A percentile compares a stretch with the other conserved stretches of the same genome.
Evolutionary conservation across 2,113 vertebrate genomes (phyloP).

Genomic region (Eretmochelys imbricata): DNA sequence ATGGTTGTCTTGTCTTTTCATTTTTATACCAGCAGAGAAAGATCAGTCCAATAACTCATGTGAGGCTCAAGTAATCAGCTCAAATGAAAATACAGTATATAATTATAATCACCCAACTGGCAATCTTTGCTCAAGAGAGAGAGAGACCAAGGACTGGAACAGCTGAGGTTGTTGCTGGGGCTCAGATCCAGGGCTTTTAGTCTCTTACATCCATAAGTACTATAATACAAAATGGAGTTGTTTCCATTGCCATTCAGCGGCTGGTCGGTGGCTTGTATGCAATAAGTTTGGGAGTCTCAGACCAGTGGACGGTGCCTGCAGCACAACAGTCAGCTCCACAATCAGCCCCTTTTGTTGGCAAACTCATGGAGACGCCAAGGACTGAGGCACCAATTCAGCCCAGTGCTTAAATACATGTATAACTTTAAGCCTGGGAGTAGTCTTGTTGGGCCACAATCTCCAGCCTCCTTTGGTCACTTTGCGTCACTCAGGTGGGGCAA

Average conservation of each 20-base stretch:
- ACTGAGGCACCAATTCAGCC: background rate
- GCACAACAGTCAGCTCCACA: background rate
- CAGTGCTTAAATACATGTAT: background rate
- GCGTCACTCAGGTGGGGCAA: background rate
- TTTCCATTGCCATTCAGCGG: background rate
- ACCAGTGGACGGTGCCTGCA: accelerated
- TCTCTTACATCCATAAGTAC: conserved; percentile 17
- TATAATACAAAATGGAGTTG: conserved; percentile 25
- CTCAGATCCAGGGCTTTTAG: background rate
- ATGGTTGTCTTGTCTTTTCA: background rate
- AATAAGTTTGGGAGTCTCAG: background rate
- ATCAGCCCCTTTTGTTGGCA: background rate
- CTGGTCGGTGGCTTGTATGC: background rate
- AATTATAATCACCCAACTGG: conserved; percentile 65
- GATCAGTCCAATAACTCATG: conserved; percentile 18
- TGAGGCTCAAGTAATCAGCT: conserved; percentile 57
- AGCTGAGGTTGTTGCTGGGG: background rate
- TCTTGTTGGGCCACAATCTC: background rate
- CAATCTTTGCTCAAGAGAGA: conserved; percentile 44
- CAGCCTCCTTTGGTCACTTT: background rate
- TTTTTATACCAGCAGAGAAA: conserved; percentile 49
- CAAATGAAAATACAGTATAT: conserved; percentile 47
- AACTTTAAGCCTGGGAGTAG: background rate
- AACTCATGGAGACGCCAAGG: background rate
- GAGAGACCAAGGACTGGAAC: background rate